Base-by-base conservation (phyloP, 2,797 vertebrate genomes). In the Leontocebus nigricollis region DNA sequence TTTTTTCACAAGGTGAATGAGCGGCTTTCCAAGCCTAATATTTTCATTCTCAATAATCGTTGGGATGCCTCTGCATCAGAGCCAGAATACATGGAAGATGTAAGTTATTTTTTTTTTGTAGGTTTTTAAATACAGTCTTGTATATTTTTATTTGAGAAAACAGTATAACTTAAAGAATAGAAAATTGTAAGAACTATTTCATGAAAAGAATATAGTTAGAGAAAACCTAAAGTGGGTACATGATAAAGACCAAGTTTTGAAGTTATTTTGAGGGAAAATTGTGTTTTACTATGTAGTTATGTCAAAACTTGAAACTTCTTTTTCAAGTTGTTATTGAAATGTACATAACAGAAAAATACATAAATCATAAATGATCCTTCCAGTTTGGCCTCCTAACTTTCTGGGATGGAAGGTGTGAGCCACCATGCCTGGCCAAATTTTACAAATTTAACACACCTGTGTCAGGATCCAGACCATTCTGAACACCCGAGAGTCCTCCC, bases 1-100 rank as follows among this genome's bases (percentile, higher is more conserved):
- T 99, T 99, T 98, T 99, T 99, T 98, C 99, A 99, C 98, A 99
- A 99, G 98, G 99, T 99, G 88, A 99, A 99, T 0, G 99, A 99
- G 81, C 99, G 99, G 24, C 99, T 99, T 94, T 99, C 99, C 1
- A 99, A 99, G 94, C 99, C 99, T 15, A 99, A 99, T 98, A 99
- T 99, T 97, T 99, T 99, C 98, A 99, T 99, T 98, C 98, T 99
- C 97, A 99, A 99, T 98, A 99, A 99, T 77, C 99, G 99, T 94
- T 99, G 99, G 99, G 99, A 99, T 88, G 99, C 99, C 30, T 99
- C 99, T 1, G 99, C 99, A 1, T 99, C 99, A 50, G 99, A 99
- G 94, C 99, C 99, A 0, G 99, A 99, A 92, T 99, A 99, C 98
- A 99, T 99, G 99, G 99, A 99, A 96, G 99, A 99, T 94, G 99